A percentile compares a stretch with the other conserved stretches of the same genome.
Conservation (phyloP, 2,888 invertebrate species). For the Tetragonula carbonaria region DNA sequence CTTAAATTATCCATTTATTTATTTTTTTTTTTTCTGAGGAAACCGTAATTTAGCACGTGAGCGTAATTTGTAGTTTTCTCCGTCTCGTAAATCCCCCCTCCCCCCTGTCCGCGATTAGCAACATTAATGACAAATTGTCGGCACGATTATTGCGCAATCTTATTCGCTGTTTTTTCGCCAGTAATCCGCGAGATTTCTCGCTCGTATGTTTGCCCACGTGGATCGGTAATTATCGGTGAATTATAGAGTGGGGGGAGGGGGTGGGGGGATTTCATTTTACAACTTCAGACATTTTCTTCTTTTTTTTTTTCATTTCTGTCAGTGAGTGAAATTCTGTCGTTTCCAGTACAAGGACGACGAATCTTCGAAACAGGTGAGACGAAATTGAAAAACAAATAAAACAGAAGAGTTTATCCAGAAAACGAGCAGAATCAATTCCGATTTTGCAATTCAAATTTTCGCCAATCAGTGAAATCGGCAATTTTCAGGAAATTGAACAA, state of each 20-base stretch:
- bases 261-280: background rate
- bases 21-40: background rate
- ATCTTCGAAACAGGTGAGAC: background rate
- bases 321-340: background rate
- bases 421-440: background rate
- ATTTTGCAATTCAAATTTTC: too few species aligned
- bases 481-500: too few species aligned
- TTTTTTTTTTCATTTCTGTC: background rate
- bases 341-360: background rate
- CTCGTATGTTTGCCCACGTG: background rate
- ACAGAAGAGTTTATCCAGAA: too few species aligned
- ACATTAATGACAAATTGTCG: background rate
- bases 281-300: background rate
- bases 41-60: background rate
- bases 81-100: background rate
- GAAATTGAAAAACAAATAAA: background rate
- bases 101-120: background rate
- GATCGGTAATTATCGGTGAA: background rate
- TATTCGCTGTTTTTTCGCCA: background rate
- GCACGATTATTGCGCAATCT: background rate
- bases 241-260: background rate
- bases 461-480: too few species aligned
- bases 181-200: background rate
- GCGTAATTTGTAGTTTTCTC: too few species aligned
- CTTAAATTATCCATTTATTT: background rate